Conservation (phyloP, 1,140 invertebrate genomes). For the Himalopsyche phryganea region DNA sequence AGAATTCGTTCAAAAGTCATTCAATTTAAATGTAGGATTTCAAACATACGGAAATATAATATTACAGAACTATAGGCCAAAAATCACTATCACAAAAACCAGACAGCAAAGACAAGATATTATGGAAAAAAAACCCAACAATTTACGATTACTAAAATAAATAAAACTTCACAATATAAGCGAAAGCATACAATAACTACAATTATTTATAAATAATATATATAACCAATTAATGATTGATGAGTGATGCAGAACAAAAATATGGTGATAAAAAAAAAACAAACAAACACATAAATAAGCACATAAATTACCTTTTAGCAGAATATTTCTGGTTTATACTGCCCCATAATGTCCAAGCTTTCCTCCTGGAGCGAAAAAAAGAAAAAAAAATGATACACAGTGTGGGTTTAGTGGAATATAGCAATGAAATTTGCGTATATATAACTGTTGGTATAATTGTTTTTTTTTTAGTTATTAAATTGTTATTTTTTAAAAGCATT, state of each 20-base stretch:
- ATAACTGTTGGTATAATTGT: background rate
- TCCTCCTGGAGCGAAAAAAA: conserved; percentile 64
- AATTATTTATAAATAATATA: no score
- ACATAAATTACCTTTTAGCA: conserved; percentile 62
- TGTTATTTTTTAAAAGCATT: background rate
- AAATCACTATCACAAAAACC: no score
- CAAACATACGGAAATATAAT: no score
- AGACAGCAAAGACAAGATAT: no score
- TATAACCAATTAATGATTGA: conserved; percentile 31
- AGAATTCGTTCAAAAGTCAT: no score
- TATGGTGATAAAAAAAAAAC: conserved; percentile 14
- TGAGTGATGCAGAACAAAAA: conserved; percentile 20
- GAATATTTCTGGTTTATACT: conserved; percentile 81
- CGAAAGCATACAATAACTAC: conserved; percentile 33
- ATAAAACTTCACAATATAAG: conserved; percentile 20
- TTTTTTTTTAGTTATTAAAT: background rate
- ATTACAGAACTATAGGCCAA: no score
- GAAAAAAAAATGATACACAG: conserved; percentile 43
- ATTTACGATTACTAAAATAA: no score
- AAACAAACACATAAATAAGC: conserved; percentile 31
- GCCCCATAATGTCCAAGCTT: conserved; percentile 78
- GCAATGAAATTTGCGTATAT: conserved; percentile 10
- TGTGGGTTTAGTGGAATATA: conserved; percentile 24
- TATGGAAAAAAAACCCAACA: no score
- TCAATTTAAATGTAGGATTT: no score